Conservation (phyloP, 2,797 vertebrate genomes). For the Acrocephalus scirpaceus region DNA sequence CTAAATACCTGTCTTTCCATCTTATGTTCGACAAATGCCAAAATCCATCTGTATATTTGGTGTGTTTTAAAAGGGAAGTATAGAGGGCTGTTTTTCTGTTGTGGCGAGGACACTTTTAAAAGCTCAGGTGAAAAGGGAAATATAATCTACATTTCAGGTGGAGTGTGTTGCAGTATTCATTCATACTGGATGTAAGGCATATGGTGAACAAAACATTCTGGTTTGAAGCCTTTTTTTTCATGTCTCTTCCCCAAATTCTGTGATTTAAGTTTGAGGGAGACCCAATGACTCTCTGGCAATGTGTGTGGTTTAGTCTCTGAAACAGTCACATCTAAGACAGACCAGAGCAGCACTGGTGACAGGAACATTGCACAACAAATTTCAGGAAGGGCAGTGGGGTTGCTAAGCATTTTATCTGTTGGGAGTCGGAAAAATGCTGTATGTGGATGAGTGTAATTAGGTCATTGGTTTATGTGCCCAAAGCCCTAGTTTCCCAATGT, state of each 20-base stretch:
- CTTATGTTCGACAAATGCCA: background rate
- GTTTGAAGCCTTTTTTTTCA: background rate
- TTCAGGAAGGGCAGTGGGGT: background rate
- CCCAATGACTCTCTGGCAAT: background rate
- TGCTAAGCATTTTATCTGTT: background rate
- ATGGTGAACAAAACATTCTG: background rate
- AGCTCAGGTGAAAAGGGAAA: background rate
- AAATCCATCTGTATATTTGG: background rate
- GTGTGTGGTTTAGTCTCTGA: background rate
- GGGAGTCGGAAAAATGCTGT: background rate
- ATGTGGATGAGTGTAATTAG: background rate
- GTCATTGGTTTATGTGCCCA: background rate
- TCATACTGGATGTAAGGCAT: background rate
- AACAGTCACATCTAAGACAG: background rate
- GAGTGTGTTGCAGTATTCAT: background rate
- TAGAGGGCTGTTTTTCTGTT: rapidly evolving
- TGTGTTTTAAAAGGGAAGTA: background rate
- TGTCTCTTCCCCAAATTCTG: background rate
- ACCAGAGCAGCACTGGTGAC: background rate
- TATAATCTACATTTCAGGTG: background rate
- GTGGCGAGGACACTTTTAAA: background rate
- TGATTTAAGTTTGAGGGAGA: background rate
- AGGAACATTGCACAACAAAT: constrained; percentile 37
- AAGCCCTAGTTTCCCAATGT: background rate
- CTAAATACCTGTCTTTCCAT: background rate